Evolutionary conservation across 2,113 vertebrate species (phyloP).

Genomic region (Connochaetes taurinus): DNA sequence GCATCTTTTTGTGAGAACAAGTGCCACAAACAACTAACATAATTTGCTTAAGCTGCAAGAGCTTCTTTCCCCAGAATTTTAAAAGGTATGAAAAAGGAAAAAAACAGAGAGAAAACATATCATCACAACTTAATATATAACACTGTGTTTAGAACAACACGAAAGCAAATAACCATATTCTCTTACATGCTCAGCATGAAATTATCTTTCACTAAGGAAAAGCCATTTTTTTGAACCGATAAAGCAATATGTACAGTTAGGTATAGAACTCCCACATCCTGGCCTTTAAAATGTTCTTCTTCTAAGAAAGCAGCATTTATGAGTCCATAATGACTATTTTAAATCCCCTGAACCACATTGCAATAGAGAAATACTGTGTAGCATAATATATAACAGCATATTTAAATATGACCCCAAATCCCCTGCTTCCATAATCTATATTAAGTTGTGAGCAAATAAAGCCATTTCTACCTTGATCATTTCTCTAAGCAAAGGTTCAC

Average conservation of each 20-base stretch:
- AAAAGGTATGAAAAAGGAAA: neutral
- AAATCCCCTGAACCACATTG: neutral
- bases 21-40: neutral
- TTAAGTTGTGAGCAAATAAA: conserved; percentile 47
- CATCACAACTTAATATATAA: conserved; percentile 30
- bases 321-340: conserved; percentile 29
- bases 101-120: neutral
- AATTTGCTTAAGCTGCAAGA: neutral
- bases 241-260: conserved; percentile 38
- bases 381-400: neutral
- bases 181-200: conserved; percentile 21
- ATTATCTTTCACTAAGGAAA: conserved; percentile 49
- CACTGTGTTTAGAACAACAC: conserved; percentile 3
- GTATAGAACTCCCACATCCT: conserved; percentile 49
- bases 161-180: conserved; percentile 27
- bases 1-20: neutral
- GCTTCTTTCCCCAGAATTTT: neutral
- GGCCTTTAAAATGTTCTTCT: conserved; percentile 54
- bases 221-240: neutral
- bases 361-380: conserved; percentile 15
- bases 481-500: conserved; percentile 56
- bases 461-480: conserved; percentile 37
- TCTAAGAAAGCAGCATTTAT: conserved; percentile 45
- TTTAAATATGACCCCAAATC: conserved; percentile 34
- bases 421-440: neutral